phyloP scores from a whole-genome alignment of 2,797 vertebrate genomes.

The Coreius guichenoti region DNA sequence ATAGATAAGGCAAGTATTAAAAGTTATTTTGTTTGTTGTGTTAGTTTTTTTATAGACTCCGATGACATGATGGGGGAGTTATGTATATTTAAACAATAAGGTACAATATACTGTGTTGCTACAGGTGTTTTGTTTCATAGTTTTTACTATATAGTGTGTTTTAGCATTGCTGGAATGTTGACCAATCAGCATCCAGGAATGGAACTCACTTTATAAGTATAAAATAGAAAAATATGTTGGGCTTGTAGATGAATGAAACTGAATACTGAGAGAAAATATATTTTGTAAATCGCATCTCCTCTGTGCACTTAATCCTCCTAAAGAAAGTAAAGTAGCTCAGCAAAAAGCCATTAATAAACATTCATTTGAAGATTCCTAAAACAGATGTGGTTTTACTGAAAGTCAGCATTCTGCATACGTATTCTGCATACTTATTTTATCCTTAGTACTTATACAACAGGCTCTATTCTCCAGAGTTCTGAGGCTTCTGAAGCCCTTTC shows the following conservation, averaged over 20 bases:
- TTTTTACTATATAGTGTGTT: neutral
- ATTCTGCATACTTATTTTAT: constrained; percentile 37
- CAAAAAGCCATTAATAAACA: constrained; percentile 10
- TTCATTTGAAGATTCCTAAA: constrained; percentile 29
- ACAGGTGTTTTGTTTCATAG: neutral
- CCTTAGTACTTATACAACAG: neutral
- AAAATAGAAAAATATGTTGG: constrained; percentile 8
- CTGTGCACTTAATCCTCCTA: neutral
- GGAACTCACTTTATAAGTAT: neutral
- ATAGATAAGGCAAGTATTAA: neutral
- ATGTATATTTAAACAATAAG: neutral
- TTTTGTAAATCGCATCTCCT: neutral
- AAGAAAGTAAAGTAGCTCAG: constrained; percentile 14
- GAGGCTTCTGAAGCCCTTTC: constrained; percentile 68
- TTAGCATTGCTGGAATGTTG: neutral
- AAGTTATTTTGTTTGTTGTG: neutral
- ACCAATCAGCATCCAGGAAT: too few relatives aligned
- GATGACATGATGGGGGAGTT: neutral
- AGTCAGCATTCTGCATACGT: constrained; percentile 25
- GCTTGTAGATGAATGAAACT: neutral
- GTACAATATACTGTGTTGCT: neutral
- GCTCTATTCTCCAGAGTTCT: constrained; percentile 47
- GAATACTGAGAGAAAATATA: neutral
- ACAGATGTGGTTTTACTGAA: constrained; percentile 36
- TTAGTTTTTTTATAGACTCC: neutral